phyloP scores from a whole-genome alignment of 2,888 invertebrate genomes.

The Macrophya annulata region DNA sequence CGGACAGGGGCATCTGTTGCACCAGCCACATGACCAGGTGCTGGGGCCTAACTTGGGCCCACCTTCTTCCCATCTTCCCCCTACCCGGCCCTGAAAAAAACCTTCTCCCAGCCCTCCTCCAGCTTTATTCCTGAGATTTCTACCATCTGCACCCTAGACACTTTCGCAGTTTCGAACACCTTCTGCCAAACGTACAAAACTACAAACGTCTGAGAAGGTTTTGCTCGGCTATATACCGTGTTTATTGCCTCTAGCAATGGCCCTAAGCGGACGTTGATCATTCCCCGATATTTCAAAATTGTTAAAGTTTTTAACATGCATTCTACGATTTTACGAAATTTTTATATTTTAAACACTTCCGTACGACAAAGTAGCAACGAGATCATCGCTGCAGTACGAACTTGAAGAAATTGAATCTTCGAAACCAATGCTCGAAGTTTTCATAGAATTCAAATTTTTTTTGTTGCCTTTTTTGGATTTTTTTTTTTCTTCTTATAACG shows the following conservation, averaged over 20 bases:
- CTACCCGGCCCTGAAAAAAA: slow-evolving; percentile 56
- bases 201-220: slow-evolving; percentile 26
- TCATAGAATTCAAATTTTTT: background rate
- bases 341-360: background rate
- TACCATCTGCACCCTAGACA: slow-evolving; percentile 71
- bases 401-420: background rate
- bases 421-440: background rate
- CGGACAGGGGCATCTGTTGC: slow-evolving; percentile 74
- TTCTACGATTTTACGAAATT: background rate
- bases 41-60: slow-evolving; percentile 65
- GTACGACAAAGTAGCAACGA: background rate
- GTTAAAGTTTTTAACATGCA: background rate
- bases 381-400: background rate
- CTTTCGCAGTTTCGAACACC: slow-evolving; percentile 55
- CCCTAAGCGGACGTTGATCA: slow-evolving; percentile 4
- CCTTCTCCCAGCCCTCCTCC: slow-evolving; percentile 57
- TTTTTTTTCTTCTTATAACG: background rate
- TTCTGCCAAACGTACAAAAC: slow-evolving; percentile 51
- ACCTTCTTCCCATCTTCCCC: slow-evolving; percentile 57
- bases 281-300: slow-evolving; percentile 54
- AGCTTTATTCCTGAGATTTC: slow-evolving; percentile 72
- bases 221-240: background rate
- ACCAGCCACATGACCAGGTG: slow-evolving; percentile 75
- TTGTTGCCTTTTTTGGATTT: background rate
- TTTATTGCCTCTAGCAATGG: slow-evolving; percentile 39